Conservation (phyloP, 2,113 vertebrate genomes). For the Gallinago undulata region DNA sequence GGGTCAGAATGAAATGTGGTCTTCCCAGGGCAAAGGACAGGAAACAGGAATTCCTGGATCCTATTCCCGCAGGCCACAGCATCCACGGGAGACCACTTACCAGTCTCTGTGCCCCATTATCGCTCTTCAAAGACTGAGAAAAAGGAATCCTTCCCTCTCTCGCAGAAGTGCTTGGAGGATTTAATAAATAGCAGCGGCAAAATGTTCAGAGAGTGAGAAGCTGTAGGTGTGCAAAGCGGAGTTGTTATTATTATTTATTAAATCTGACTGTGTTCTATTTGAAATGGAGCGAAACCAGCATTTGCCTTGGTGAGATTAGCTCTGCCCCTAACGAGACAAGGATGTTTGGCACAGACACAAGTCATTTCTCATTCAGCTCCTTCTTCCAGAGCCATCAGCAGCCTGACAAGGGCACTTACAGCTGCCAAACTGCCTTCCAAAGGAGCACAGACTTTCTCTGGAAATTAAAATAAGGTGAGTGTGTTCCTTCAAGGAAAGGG, state of each 20-base stretch:
- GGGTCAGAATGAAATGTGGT: background rate
- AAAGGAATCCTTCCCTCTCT: background rate
- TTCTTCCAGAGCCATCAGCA: background rate
- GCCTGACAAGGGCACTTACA: background rate
- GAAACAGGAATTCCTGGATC: background rate
- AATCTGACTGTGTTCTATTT: background rate
- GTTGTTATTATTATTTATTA: background rate
- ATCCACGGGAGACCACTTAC: background rate
- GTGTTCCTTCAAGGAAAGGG: background rate
- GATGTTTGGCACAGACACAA: background rate
- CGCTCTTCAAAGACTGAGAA: background rate
- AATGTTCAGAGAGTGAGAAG: background rate
- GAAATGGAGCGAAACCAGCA: background rate
- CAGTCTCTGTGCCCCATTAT: background rate
- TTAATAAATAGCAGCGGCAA: background rate
- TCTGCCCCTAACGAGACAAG: background rate
- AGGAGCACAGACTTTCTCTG: background rate
- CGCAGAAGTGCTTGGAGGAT: background rate
- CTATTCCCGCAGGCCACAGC: background rate
- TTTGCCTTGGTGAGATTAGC: background rate
- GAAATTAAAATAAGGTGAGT: background rate
- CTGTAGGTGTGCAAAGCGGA: background rate
- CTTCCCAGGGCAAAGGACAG: background rate
- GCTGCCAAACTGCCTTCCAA: background rate
- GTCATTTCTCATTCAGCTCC: background rate